Evolutionary conservation across 2,113 vertebrate genomes (phyloP), one percentile per base, ranked within the genome.

Genomic region (Poeciliopsis turrubarensis): DNA sequence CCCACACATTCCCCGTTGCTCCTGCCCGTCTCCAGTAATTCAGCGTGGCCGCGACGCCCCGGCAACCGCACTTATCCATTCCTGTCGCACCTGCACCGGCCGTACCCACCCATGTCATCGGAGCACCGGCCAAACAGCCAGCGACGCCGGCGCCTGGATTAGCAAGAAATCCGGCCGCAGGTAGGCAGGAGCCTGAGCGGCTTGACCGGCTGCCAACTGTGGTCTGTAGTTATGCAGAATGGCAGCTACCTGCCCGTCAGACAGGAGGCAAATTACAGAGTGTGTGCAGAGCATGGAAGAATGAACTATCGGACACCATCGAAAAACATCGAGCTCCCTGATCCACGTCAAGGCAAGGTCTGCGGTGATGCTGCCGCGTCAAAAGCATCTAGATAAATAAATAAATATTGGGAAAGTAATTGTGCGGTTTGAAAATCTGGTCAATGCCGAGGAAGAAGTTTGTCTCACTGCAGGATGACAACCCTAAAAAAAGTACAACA

Each of bases 221-320:
- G 80, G 47, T 84, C 77, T 91, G 76, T 74, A 34, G 81, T 87
- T 89, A 74, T 77, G 73, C 54, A 32, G 65, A 79, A 88, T 83
- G 84, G 82, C 87, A 90, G 79, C 68, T 72, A 75, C 71, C 72
- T 87, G 84, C 84, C 92, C 87, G 88, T 91, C 90, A 90, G 83
- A 89, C 86, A 77, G 66, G 68, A 77, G 70, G 75, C 81, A 87
- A 81, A 91, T 87, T 79, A 85, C 66, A 77, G 67, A 47, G 85
- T 65, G 72, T 68, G 76, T 62, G 63, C 64, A 65, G 44, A 78
- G 30, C 76, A 72, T 13, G 9, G 73, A 68, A 80, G 72, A 79
- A 61, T 72, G 25, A 81, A 69, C 67, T 44, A 32, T 12, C 34
- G 54, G 63, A 78, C 74, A 47, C 75, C 17, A 31, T 29, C 60